Evolutionary conservation across 1,140 invertebrate species (phyloP).

Genomic region (Philopotamus ludificatus): DNA sequence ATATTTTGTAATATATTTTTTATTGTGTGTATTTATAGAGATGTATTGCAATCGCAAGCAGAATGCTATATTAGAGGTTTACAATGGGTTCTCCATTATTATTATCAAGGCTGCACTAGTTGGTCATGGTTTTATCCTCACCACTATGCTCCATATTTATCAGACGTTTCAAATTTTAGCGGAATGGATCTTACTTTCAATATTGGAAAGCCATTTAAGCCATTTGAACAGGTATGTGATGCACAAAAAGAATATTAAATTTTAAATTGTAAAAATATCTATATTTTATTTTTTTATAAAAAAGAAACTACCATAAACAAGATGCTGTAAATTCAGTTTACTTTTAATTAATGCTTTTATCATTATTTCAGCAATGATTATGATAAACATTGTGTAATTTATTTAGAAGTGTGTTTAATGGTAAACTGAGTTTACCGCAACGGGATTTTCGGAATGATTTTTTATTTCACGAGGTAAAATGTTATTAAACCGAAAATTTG

Average conservation of each 20-base stretch:
- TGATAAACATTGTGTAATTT: too few species aligned
- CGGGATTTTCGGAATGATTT: too few species aligned
- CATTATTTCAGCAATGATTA: too few species aligned
- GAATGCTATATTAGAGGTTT: slow-evolving; percentile 87
- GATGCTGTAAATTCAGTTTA: too few species aligned
- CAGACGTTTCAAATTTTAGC: slow-evolving; percentile 84
- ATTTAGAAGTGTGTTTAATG: too few species aligned
- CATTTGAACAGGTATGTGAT: slow-evolving; percentile 79
- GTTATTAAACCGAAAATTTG: background rate
- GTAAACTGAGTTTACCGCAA: too few species aligned
- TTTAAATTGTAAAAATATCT: background rate
- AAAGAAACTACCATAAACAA: too few species aligned
- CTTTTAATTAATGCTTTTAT: too few species aligned
- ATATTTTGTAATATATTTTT: background rate
- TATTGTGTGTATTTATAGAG: slow-evolving; percentile 54
- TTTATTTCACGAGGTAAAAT: too few species aligned
- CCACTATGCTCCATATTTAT: slow-evolving; percentile 95
- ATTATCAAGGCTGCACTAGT: slow-evolving; percentile 92
- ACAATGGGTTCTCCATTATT: slow-evolving; percentile 96
- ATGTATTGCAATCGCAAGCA: slow-evolving; percentile 77
- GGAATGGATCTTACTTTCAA: slow-evolving; percentile 76
- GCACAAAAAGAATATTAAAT: background rate
- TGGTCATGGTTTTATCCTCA: slow-evolving; percentile 98
- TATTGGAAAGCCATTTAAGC: slow-evolving; percentile 83
- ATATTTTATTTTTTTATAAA: background rate